A percentile compares a stretch with the other conserved stretches of the same genome.
Conservation (phyloP, 2,888 invertebrate genomes). For the Dicyrtomina minuta region DNA sequence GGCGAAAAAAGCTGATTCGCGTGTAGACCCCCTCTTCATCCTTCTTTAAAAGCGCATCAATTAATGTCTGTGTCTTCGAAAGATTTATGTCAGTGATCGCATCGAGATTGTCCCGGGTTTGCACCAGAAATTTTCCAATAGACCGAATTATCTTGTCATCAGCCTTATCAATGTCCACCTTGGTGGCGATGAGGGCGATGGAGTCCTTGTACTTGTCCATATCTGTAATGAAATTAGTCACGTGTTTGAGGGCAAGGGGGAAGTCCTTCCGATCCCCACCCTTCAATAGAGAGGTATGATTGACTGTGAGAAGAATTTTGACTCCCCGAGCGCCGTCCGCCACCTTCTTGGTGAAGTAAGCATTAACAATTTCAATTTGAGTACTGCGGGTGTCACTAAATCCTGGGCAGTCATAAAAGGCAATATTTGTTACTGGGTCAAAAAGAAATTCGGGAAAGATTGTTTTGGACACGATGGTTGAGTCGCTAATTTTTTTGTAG, state of each 20-base stretch:
- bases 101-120: not conserved
- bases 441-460: conserved; percentile 13
- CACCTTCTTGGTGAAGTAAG: conserved; percentile 15
- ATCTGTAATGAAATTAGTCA: not conserved
- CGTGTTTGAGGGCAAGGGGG: not conserved
- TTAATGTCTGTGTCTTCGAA: too few species aligned
- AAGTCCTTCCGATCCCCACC: conserved; percentile 17
- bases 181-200: conserved; percentile 13
- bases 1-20: conserved; percentile 57
- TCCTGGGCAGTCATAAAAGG: conserved; percentile 19
- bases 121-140: not conserved
- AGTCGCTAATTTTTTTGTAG: conserved; percentile 5
- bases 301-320: conserved; percentile 18
- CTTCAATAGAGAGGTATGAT: not conserved
- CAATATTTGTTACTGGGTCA: not conserved
- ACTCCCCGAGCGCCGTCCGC: conserved; percentile 5
- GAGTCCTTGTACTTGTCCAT: not conserved
- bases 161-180: not conserved
- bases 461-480: conserved; percentile 17
- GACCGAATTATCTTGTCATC: not conserved
- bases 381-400: conserved; percentile 14
- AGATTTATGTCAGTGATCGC: too few species aligned
- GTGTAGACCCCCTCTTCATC: not conserved
- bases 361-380: conserved; percentile 11
- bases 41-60: not conserved